A percentile compares a stretch with the other conserved stretches of the same genome.
Conservation (phyloP, 2,797 vertebrate genomes). For the Leptatherina wallacei region DNA sequence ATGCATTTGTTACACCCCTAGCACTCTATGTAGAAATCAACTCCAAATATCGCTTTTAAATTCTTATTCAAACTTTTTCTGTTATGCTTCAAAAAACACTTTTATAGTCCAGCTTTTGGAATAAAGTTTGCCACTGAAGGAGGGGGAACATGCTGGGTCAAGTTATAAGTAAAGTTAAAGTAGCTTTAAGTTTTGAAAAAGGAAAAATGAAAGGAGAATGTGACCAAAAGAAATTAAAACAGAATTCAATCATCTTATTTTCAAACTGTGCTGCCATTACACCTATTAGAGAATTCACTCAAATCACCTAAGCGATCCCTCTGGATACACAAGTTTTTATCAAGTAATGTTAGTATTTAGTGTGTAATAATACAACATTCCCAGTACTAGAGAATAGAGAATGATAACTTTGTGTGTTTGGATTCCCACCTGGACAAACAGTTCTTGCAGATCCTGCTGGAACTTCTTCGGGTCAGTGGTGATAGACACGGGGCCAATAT, state of each 20-base stretch:
- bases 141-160: background rate
- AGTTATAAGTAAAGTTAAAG: constrained; percentile 11
- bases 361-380: constrained; percentile 5
- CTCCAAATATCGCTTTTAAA: constrained; percentile 1
- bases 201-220: background rate
- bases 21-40: background rate
- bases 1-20: background rate
- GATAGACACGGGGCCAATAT: constrained; percentile 92
- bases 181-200: background rate
- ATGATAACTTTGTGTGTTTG: constrained; percentile 26
- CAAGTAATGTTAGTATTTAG: background rate
- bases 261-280: background rate
- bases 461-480: constrained; percentile 91
- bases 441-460: constrained; percentile 90
- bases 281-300: background rate
- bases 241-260: constrained; percentile 1
- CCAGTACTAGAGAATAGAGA: constrained; percentile 11
- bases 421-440: constrained; percentile 92
- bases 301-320: background rate
- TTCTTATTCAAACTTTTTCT: background rate
- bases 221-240: background rate
- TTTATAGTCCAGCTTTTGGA: background rate
- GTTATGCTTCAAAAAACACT: background rate
- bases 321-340: constrained; percentile 9
- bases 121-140: background rate